Evolutionary conservation across 2,113 vertebrate genomes (phyloP).

Genomic region (Gobiocypris rarus): DNA sequence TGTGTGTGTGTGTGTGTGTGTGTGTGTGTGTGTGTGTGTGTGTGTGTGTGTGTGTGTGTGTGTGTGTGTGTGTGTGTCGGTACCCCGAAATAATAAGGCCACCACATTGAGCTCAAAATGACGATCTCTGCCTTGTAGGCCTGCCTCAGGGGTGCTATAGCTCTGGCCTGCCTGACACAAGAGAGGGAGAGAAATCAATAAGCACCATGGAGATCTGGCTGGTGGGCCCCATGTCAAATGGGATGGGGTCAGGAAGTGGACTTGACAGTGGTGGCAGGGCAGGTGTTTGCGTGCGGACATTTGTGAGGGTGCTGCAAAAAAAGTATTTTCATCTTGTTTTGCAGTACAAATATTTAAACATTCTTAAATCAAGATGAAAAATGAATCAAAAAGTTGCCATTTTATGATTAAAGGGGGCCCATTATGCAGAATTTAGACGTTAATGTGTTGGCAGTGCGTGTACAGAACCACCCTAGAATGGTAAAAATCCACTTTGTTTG

Average conservation of each 20-base stretch:
- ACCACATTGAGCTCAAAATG: slow-evolving; percentile 57
- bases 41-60: slow-evolving; percentile 61
- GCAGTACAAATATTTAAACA: not conserved
- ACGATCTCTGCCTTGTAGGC: slow-evolving; percentile 52
- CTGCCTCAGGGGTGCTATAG: slow-evolving; percentile 59
- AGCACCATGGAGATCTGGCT: slow-evolving; percentile 53
- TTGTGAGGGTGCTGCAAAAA: not conserved
- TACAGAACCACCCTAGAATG: too few species aligned
- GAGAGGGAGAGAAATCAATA: slow-evolving; percentile 42
- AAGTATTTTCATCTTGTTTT: not conserved
- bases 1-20: slow-evolving; percentile 57
- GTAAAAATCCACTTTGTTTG: too few species aligned
- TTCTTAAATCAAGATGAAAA: not conserved
- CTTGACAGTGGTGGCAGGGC: slow-evolving; percentile 52
- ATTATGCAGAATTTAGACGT: too few species aligned
- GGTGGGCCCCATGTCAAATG: slow-evolving; percentile 38
- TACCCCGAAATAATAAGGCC: slow-evolving; percentile 62
- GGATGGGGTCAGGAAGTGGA: slow-evolving; percentile 49
- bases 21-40: slow-evolving; percentile 58
- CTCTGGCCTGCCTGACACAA: slow-evolving; percentile 62
- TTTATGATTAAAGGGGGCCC: too few species aligned
- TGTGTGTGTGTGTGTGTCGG: slow-evolving; percentile 46
- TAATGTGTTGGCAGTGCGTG: too few species aligned
- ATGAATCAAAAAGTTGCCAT: not conserved
- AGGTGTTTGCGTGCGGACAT: slow-evolving; percentile 46